Evolutionary conservation across 2,797 vertebrate species (phyloP), one percentile per base, ranked within the genome.

Genomic region (Netta rufina): DNA sequence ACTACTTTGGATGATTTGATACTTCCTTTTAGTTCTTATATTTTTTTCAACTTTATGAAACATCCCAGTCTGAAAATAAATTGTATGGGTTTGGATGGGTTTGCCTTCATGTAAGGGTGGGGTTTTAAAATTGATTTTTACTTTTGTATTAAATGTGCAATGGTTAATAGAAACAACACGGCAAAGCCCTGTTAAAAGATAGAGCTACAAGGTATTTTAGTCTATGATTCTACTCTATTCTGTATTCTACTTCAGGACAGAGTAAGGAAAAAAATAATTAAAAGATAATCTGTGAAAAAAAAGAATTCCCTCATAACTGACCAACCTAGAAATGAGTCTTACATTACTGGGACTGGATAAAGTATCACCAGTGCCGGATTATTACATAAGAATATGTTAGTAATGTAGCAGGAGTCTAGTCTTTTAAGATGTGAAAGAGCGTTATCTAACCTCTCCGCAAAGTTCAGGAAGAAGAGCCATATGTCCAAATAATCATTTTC

Each of bases 381-480:
- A 95, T 94, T 95, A 94, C 69, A 94, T 95, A 96, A 96, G 91
- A 95, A 93, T 86, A 94, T 73, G 90, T 95, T 90, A 94, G 86
- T 87, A 93, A 95, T 61, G 94, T 92, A 95, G 88, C 90, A 95
- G 84, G 86, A 95, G 91, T 95, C 94, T 96, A 89, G 95, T 94
- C 91, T 94, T 91, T 75, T 81, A 94, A 92, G 93, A 97, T 89
- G 94, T 94, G 96, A 96, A 94, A 96, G 84, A 92, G 95, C 16
- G 95, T 81, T 96, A 96, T 93, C 94, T 96, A 93, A 95, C 96
- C 96, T 93, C 90, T 89, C 81, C 0, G 13, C 90, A 95, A 90
- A 97, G 96, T 96, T 96, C 96, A 94, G 81, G 81, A 94, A 96
- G 95, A 96, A 92, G 69, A 96, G 96, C 96, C 96, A 96, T 97